phyloP scores from a whole-genome alignment of 2,113 vertebrate genomes.

The Actenoides lindsayi region DNA sequence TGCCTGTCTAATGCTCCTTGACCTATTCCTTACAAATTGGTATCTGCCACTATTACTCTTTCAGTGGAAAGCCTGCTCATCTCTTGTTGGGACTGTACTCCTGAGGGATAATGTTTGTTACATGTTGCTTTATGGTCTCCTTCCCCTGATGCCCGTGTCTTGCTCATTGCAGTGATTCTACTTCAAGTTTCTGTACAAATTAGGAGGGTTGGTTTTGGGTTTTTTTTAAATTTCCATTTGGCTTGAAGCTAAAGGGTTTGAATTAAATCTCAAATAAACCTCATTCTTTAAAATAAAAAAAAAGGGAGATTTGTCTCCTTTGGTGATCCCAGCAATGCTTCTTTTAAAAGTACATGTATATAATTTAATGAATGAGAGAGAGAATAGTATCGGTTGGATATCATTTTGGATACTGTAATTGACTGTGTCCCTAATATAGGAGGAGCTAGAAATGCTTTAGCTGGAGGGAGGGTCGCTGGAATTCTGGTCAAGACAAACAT shows the following conservation, averaged over 20 bases:
- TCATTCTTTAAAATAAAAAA: neutral
- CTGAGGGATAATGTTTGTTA: neutral
- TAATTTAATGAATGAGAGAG: neutral
- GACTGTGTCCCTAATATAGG: neutral
- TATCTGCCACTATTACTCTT: neutral
- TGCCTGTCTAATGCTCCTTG: neutral
- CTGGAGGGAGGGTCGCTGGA: neutral
- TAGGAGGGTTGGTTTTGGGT: fast-evolving
- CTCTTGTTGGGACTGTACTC: neutral
- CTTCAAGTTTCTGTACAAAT: neutral
- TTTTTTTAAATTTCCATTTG: neutral
- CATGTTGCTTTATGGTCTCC: neutral
- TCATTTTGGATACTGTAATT: neutral
- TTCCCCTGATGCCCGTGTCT: neutral
- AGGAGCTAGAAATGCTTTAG: neutral
- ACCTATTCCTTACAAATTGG: neutral
- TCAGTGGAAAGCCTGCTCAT: neutral
- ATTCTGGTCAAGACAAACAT: neutral
- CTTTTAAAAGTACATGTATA: neutral
- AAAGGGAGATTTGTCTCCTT: neutral
- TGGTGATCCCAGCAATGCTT: neutral
- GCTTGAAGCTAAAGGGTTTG: neutral
- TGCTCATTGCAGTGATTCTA: neutral
- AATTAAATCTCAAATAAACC: neutral
- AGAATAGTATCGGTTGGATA: neutral